Base-by-base conservation (phyloP, 2,797 vertebrate genomes). In the Allobates femoralis region DNA sequence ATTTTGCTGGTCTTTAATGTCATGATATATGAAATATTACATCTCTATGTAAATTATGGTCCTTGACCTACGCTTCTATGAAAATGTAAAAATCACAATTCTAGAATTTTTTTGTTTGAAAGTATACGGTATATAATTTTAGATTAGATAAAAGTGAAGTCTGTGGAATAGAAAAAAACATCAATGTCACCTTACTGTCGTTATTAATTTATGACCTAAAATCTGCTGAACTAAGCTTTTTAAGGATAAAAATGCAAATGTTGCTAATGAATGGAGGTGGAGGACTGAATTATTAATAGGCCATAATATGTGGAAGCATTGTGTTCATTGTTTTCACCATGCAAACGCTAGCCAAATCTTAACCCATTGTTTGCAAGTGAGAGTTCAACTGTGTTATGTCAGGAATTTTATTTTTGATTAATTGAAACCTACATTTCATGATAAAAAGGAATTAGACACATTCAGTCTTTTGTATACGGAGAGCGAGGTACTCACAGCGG, bases 181-280 rank as follows among this genome's bases (percentile, higher is more conserved):
- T 46, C 37, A 74, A 26, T 46, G 69, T 74, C 37, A 74, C 69
- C 69, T 74, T 50, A 14, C 21, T 74, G 41, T 50, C 37, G 7
- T 50, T 46, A 50, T 74, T 74, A 74, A 74, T 74, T 74, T 5
- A 46, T 23, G 2, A 50, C 37, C 34, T 74, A 26, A 74, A 67
- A 46, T 11, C 12, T 10, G 37, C 37, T 73, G 69, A 41, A 73
- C 37, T 41, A 23, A 26, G 69, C 3, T 14, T 46, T 74, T 26
- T 74, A 50, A 50, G 23, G 23, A 46, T 74, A 50, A 74, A 74
- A 46, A 74, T 74, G 69, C 69, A 50, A 74, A 74, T 74, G 69
- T 26, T n/a, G 12, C 4, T 74, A 74, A 74, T 74, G 4, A 74
- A 50, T 50, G 14, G 19, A 53, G 41, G 14, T 1, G 11, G 67